phyloP scores from a whole-genome alignment of 2,113 vertebrate genomes.

The Tonatia bakeri region DNA sequence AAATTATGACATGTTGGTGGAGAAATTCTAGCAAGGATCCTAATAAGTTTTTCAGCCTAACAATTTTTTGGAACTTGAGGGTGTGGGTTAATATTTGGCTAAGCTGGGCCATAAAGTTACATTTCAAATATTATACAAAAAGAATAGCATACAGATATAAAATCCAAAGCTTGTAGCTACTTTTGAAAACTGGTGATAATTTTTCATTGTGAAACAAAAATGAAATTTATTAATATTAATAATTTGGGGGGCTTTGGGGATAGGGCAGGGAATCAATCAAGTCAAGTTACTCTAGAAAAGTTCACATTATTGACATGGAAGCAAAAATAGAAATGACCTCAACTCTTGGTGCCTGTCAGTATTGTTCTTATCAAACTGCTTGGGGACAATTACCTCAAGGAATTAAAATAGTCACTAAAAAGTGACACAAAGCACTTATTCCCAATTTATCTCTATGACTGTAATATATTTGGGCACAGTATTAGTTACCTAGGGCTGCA shows the following conservation, averaged over 20 bases:
- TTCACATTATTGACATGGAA: conserved; percentile 22
- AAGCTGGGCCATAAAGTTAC: not conserved
- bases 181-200: not conserved
- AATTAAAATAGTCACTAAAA: not conserved
- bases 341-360: not conserved
- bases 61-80: not conserved
- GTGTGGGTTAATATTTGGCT: not conserved
- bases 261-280: not conserved
- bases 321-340: not conserved
- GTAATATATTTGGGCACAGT: not conserved
- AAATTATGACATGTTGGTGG: not conserved
- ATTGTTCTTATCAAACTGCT: not conserved
- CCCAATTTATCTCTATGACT: not conserved
- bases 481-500: not conserved
- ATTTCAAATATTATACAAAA: not conserved
- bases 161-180: not conserved
- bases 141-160: not conserved
- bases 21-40: not conserved
- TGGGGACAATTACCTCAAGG: not conserved
- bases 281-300: not conserved
- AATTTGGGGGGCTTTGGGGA: not conserved
- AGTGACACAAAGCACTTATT: not conserved
- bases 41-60: not conserved
- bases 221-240: not conserved
- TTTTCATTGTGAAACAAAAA: not conserved